Percentiles rank a stretch among this genome's conserved stretches.
These are phyloP conservation scores for Bombus balteatus DNA, from an alignment of 1,140 invertebrate genomes.

Conservation along the genomic window DNA sequence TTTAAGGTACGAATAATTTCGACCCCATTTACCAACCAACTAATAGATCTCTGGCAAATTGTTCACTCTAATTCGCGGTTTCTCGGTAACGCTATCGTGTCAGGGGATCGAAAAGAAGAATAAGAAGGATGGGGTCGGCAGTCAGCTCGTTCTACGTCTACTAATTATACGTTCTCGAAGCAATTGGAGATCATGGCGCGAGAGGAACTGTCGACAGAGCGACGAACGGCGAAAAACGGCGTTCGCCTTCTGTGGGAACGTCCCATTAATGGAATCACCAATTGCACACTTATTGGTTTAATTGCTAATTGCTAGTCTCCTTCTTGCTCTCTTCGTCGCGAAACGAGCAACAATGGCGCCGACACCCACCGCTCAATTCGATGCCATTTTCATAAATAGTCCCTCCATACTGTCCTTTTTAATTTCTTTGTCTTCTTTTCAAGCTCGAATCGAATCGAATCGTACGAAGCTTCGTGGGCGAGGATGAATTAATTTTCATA, in stretches of 20 bases:
- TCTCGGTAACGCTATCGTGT: slow-evolving; percentile 22
- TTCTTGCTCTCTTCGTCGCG: slow-evolving; percentile 29
- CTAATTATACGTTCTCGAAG: slow-evolving; percentile 64
- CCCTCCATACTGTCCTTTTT: background rate
- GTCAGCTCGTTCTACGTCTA: slow-evolving; percentile 30
- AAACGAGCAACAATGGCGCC: slow-evolving; percentile 64
- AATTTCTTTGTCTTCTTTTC: background rate
- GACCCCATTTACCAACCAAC: background rate
- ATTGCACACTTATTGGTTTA: slow-evolving; percentile 80
- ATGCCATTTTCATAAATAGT: slow-evolving; percentile 61
- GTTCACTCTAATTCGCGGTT: slow-evolving; percentile 6
- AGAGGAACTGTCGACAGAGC: slow-evolving; percentile 53
- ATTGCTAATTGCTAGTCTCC: slow-evolving; percentile 78
- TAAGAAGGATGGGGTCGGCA: background rate
- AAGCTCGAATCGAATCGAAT: background rate
- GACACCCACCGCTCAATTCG: slow-evolving; percentile 65
- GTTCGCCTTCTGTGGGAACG: slow-evolving; percentile 72
- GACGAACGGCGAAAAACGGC: slow-evolving; percentile 58
- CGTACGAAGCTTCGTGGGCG: slow-evolving; percentile 41
- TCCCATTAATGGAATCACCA: slow-evolving; percentile 77
- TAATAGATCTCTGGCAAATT: background rate
- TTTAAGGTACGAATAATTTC: background rate
- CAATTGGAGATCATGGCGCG: slow-evolving; percentile 51
- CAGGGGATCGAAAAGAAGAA: background rate
- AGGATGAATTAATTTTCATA: slow-evolving; percentile 49